Conservation (phyloP, 1,140 invertebrate species). For the Drosophila chauvacae region DNA sequence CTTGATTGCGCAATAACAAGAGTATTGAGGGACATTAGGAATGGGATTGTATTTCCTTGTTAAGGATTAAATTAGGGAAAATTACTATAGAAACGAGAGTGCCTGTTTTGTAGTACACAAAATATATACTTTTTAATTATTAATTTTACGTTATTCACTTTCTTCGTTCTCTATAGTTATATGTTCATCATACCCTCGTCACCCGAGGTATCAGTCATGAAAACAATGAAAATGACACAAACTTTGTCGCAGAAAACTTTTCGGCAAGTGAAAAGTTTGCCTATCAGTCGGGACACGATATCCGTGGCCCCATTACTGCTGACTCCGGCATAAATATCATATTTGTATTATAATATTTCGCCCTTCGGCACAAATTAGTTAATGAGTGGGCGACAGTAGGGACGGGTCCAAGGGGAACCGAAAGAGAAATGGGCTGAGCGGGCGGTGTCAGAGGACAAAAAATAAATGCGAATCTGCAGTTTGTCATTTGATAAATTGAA, state of each 20-base stretch:
- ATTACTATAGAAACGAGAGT: too few species aligned
- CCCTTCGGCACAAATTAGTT: constrained; percentile 64
- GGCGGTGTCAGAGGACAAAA: background rate
- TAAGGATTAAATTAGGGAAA: background rate
- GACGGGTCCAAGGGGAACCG: background rate
- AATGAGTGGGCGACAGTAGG: constrained; percentile 48
- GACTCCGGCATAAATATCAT: constrained; percentile 77
- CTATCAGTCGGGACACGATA: constrained; percentile 56
- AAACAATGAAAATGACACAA: constrained; percentile 61
- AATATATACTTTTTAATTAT: background rate
- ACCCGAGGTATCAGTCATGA: constrained; percentile 14
- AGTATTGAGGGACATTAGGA: background rate
- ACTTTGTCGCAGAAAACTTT: constrained; percentile 49
- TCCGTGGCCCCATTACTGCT: constrained; percentile 44
- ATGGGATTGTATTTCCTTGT: background rate
- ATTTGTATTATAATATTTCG: constrained; percentile 79
- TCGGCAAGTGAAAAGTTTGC: constrained; percentile 55
- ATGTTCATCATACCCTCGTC: background rate
- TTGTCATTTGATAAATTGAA: constrained; percentile 59
- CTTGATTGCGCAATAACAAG: constrained; percentile 1
- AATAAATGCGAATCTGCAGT: constrained; percentile 39
- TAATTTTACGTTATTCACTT: background rate
- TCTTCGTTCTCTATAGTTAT: rapidly evolving
- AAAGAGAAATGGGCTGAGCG: too few species aligned
- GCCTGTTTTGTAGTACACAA: too few species aligned